These are phyloP conservation scores for Montipora foliosa DNA, from an alignment of 64 coral and sea anemone genomes.

Conservation along the genomic window DNA sequence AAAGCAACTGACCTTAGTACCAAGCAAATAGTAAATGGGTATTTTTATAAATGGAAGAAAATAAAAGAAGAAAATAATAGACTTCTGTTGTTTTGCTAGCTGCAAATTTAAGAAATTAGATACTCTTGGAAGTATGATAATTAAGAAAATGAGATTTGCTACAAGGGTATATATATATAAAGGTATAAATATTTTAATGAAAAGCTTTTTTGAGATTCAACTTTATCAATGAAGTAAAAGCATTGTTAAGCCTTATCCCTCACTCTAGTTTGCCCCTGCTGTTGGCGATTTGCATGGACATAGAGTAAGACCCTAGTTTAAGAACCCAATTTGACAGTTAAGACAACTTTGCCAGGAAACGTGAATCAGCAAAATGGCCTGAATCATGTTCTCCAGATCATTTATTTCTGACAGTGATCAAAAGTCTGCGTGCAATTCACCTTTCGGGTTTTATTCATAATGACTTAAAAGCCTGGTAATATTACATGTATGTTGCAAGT, in stretches of 20 bases:
- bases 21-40: constrained; percentile 42
- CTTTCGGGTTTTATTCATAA: constrained; percentile 7
- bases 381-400: background rate
- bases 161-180: background rate
- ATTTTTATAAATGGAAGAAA: constrained; percentile 40
- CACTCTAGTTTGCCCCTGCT: constrained; percentile 22
- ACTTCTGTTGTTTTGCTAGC: background rate
- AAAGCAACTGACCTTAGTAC: background rate
- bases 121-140: background rate
- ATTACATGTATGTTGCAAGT: background rate
- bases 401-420: background rate
- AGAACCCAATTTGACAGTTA: background rate
- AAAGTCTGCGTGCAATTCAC: constrained; percentile 12
- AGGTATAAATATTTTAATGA: background rate
- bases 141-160: background rate
- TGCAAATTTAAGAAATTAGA: background rate
- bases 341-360: background rate
- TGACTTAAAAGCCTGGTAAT: constrained; percentile 28
- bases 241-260: background rate
- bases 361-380: background rate
- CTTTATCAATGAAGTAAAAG: background rate
- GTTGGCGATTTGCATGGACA: background rate
- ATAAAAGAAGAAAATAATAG: background rate
- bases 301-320: background rate
- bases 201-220: background rate